Evolutionary conservation across 64 coral and sea anemone genomes (phyloP).

Genomic region (Hydrozoanthus tunicans): DNA sequence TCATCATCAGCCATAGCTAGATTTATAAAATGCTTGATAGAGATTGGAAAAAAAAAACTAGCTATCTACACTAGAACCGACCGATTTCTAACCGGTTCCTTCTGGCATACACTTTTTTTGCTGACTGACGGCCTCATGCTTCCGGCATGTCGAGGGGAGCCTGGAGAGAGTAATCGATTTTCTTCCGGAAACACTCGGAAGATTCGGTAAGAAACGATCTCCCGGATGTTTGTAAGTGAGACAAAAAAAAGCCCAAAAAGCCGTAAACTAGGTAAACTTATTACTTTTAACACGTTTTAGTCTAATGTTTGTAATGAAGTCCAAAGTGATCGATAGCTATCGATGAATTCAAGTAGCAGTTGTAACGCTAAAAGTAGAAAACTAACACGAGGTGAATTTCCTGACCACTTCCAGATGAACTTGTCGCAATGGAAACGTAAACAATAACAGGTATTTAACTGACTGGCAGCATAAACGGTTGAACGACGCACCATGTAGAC

Average conservation of each 20-base stretch:
- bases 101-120: background rate
- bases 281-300: too few relatives aligned
- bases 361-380: background rate
- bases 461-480: too few relatives aligned
- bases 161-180: conserved; percentile 37
- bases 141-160: background rate
- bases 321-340: background rate
- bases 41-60: background rate
- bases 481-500: too few relatives aligned
- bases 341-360: background rate
- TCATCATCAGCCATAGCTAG: conserved; percentile 44
- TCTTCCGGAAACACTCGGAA: conserved; percentile 18
- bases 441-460: background rate
- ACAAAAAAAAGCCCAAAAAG: background rate
- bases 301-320: too few relatives aligned
- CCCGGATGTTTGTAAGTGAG: background rate
- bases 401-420: background rate
- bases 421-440: conserved; percentile 62
- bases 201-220: background rate
- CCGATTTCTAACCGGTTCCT: background rate
- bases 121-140: background rate
- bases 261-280: background rate
- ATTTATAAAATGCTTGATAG: background rate
- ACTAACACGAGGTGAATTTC: background rate
- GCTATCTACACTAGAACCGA: background rate